phyloP scores from a whole-genome alignment of 2,113 vertebrate genomes.

The Phrynocephalus versicolor region DNA sequence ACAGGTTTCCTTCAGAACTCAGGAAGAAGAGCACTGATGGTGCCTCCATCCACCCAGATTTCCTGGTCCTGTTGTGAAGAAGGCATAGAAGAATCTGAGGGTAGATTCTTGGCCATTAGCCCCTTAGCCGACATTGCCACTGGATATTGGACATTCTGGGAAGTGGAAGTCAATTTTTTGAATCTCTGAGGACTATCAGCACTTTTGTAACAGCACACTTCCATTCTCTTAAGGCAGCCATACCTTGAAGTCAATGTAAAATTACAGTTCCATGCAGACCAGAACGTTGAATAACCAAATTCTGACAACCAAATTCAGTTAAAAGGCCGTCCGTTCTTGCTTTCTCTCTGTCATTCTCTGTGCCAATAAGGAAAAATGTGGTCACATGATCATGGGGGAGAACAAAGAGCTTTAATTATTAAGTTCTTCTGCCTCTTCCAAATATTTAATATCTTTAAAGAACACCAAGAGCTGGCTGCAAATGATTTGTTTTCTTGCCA shows the following conservation, averaged over 20 bases:
- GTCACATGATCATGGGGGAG: background rate
- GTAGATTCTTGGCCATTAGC: too few species aligned
- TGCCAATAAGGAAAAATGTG: background rate
- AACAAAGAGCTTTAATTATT: constrained; percentile 4
- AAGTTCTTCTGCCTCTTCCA: background rate
- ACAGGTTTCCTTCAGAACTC: too few species aligned
- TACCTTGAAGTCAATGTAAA: background rate
- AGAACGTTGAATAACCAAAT: background rate
- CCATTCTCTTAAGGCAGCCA: background rate
- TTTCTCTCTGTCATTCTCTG: background rate
- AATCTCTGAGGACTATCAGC: too few species aligned
- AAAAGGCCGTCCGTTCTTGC: background rate
- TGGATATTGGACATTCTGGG: too few species aligned
- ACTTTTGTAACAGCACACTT: too few species aligned
- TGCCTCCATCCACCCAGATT: too few species aligned
- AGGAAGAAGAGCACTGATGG: too few species aligned
- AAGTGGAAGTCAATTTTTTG: too few species aligned
- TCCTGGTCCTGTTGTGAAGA: too few species aligned
- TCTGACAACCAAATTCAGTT: background rate
- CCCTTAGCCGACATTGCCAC: background rate
- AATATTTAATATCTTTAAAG: background rate
- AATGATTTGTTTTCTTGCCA: background rate
- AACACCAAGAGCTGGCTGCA: background rate
- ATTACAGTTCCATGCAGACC: background rate
- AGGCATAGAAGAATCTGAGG: too few species aligned